Evolutionary conservation across 2,113 vertebrate species (phyloP).

Genomic region (Brachypteracias leptosomus): DNA sequence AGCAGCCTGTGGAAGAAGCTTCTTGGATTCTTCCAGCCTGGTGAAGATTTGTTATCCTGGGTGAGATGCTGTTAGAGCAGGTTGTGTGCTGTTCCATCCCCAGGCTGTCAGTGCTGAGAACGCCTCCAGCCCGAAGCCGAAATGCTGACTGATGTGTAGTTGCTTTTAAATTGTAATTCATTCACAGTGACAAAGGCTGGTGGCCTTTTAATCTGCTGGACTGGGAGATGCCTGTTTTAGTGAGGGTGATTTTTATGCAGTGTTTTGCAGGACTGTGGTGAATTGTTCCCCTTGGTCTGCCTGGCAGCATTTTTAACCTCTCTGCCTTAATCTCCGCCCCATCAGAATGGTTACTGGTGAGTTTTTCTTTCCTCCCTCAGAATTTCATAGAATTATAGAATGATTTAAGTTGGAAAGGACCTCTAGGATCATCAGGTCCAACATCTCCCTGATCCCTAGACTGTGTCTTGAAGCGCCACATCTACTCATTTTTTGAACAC

Average conservation of each 20-base stretch:
- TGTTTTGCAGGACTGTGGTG: neutral
- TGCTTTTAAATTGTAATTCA: neutral
- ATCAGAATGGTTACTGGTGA: neutral
- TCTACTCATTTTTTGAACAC: too few species aligned
- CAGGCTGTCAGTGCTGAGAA: neutral
- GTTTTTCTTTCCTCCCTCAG: neutral
- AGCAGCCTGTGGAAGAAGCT: neutral
- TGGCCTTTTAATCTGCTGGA: neutral
- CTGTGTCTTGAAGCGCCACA: too few species aligned
- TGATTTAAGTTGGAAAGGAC: too few species aligned
- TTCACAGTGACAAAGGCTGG: neutral
- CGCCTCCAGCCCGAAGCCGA: fast-evolving
- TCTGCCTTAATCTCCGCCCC: neutral
- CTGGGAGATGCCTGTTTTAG: neutral
- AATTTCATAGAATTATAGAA: too few species aligned
- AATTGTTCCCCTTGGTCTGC: neutral
- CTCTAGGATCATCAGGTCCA: too few species aligned
- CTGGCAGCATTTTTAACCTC: neutral
- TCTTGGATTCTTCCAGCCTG: neutral
- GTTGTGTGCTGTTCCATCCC: fast-evolving
- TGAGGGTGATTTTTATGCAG: neutral
- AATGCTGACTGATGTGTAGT: fast-evolving
- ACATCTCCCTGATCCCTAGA: too few species aligned
- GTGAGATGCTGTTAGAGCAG: neutral
- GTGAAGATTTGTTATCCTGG: neutral